Percentiles rank a stretch among this genome's conserved stretches.
Conservation (phyloP, 2,888 invertebrate species). For the Eudasyphora cyanicolor region DNA sequence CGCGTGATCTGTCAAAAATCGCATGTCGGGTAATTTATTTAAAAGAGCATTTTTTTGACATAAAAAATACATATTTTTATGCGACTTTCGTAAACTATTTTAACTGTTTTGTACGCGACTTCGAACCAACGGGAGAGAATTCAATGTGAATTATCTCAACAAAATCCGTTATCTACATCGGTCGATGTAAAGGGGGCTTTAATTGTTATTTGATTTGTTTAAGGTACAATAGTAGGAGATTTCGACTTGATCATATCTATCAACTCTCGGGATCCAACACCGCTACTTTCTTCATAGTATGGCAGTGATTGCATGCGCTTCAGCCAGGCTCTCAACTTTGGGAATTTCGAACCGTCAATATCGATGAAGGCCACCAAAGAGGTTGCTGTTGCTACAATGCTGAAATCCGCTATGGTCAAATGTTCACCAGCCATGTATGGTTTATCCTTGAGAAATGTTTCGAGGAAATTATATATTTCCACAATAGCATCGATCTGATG, state of each 20-base stretch:
- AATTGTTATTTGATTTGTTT: no score
- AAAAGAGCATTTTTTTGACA: no score
- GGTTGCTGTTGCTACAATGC: slow-evolving; percentile 70
- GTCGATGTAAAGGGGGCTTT: no score
- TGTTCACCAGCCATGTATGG: slow-evolving; percentile 72
- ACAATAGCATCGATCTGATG: slow-evolving; percentile 69
- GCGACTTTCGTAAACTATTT: no score
- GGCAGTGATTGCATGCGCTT: slow-evolving; percentile 72
- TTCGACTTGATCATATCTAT: slow-evolving; percentile 68
- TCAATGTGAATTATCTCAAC: no score
- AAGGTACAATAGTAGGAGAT: slow-evolving; percentile 52
- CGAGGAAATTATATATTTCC: slow-evolving; percentile 69
- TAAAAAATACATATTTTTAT: no score
- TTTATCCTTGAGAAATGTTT: slow-evolving; percentile 68
- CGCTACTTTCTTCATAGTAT: slow-evolving; percentile 74
- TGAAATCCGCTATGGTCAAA: slow-evolving; percentile 76
- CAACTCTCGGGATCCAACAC: slow-evolving; percentile 66
- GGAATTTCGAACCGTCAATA: slow-evolving; percentile 70
- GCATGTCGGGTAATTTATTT: no score
- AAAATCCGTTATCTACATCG: no score
- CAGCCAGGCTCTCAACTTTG: slow-evolving; percentile 72
- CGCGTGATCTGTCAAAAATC: no score
- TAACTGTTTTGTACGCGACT: no score
- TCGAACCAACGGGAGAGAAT: no score
- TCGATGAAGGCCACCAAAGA: slow-evolving; percentile 69